A percentile compares a stretch with the other conserved stretches of the same genome.
These are phyloP conservation scores for Malurus cyaneus DNA, from an alignment of 2,113 vertebrate species.

Conservation along the genomic window DNA sequence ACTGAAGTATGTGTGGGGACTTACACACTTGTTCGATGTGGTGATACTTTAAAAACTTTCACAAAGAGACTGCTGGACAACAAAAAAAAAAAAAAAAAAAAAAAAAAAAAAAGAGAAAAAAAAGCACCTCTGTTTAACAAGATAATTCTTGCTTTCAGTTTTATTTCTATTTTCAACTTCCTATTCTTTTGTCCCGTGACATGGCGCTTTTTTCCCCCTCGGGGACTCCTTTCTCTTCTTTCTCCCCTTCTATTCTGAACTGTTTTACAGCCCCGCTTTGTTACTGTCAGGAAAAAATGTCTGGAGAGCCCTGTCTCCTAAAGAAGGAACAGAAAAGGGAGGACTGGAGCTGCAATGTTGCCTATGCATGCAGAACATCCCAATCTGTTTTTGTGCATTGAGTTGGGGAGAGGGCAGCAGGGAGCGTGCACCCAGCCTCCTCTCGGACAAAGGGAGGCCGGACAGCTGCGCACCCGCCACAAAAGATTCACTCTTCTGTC, in stretches of 20 bases:
- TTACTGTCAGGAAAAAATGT: conserved; percentile 79
- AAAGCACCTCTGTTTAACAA: conserved; percentile 73
- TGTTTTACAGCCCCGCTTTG: conserved; percentile 79
- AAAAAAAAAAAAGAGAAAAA: not conserved
- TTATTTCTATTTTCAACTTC: conserved; percentile 73
- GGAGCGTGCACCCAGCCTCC: conserved; percentile 85
- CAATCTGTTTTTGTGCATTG: conserved; percentile 86
- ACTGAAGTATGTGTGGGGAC: conserved; percentile 50
- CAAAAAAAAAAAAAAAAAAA: conserved; percentile 24
- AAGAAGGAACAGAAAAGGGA: conserved; percentile 75
- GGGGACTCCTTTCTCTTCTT: conserved; percentile 65
- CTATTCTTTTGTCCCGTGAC: conserved; percentile 74
- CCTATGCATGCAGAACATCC: conserved; percentile 84
- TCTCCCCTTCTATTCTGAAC: conserved; percentile 63
- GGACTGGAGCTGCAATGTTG: conserved; percentile 73
- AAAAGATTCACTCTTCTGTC: conserved; percentile 85
- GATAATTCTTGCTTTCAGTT: conserved; percentile 80
- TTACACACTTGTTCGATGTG: conserved; percentile 42
- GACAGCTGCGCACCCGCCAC: conserved; percentile 85
- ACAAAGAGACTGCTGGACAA: conserved; percentile 49
- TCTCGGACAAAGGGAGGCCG: conserved; percentile 83
- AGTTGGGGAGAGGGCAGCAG: conserved; percentile 79
- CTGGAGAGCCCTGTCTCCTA: conserved; percentile 76
- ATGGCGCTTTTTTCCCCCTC: conserved; percentile 62
- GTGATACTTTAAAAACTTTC: conserved; percentile 60